Conservation (phyloP, 92 coral and sea anemone genomes). For the Phenganax subtilis region DNA sequence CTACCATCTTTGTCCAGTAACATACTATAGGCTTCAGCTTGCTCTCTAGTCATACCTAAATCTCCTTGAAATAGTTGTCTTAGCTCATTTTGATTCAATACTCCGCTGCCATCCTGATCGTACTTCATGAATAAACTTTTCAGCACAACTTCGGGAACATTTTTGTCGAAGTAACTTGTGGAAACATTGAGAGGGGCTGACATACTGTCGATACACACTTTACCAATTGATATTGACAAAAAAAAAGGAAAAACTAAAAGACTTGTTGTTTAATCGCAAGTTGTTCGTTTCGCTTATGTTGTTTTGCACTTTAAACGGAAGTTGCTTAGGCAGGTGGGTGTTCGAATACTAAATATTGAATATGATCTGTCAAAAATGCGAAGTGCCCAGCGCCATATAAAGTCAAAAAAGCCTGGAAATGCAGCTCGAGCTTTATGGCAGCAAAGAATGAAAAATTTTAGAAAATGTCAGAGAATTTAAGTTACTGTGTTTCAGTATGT, state of each 20-base stretch:
- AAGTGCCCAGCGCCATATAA: too few relatives aligned
- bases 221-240: background rate
- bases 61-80: slow-evolving; percentile 53
- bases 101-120: slow-evolving; percentile 66
- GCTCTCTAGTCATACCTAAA: slow-evolving; percentile 63
- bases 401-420: too few relatives aligned
- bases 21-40: slow-evolving; percentile 64
- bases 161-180: slow-evolving; percentile 53
- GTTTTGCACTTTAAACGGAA: slow-evolving; percentile 1
- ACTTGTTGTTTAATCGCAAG: background rate
- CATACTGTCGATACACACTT: background rate
- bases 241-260: background rate
- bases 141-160: slow-evolving; percentile 65
- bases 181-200: slow-evolving; percentile 5
- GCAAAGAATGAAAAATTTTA: too few relatives aligned
- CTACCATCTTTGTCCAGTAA: slow-evolving; percentile 77
- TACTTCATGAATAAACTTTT: slow-evolving; percentile 73
- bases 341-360: too few relatives aligned
- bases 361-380: too few relatives aligned
- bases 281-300: background rate
- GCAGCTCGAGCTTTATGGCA: too few relatives aligned
- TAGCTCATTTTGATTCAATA: slow-evolving; percentile 58
- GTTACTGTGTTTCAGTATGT: too few relatives aligned
- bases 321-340: background rate
- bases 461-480: too few relatives aligned